These are phyloP conservation scores for Saccopteryx leptura DNA, from an alignment of 2,113 vertebrate genomes.

Conservation along the genomic window DNA sequence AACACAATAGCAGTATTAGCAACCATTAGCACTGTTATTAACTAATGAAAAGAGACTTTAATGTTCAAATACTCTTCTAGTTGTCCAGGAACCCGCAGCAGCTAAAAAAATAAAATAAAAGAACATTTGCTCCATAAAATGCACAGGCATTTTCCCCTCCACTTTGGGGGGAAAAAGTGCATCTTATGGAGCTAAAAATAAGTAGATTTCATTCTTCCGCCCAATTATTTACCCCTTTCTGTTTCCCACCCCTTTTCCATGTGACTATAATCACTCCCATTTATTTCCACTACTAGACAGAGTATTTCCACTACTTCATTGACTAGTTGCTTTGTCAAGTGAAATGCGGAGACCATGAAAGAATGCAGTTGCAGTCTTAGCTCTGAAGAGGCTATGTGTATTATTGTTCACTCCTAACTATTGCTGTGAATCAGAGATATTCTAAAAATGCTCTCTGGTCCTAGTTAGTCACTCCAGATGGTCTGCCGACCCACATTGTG, in stretches of 20 bases:
- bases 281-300: background rate
- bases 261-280: background rate
- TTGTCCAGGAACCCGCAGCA: too few relatives aligned
- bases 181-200: background rate
- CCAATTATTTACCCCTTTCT: background rate
- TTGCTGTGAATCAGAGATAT: background rate
- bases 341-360: background rate
- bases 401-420: background rate
- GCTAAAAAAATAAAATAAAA: too few relatives aligned
- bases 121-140: too few relatives aligned
- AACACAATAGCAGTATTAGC: too few relatives aligned
- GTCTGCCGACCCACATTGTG: background rate
- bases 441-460: background rate
- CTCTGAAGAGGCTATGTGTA: background rate
- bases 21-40: too few relatives aligned
- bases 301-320: background rate
- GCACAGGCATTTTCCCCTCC: too few relatives aligned
- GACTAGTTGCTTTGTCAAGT: background rate
- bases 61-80: too few relatives aligned
- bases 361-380: background rate
- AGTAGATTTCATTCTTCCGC: background rate
- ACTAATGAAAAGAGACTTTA: too few relatives aligned
- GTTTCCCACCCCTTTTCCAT: background rate
- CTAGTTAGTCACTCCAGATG: background rate
- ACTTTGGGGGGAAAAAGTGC: too few relatives aligned